These are phyloP conservation scores for Cyprinodon diabolis DNA, from an alignment of 2,797 vertebrate genomes.

Conservation along the genomic window DNA sequence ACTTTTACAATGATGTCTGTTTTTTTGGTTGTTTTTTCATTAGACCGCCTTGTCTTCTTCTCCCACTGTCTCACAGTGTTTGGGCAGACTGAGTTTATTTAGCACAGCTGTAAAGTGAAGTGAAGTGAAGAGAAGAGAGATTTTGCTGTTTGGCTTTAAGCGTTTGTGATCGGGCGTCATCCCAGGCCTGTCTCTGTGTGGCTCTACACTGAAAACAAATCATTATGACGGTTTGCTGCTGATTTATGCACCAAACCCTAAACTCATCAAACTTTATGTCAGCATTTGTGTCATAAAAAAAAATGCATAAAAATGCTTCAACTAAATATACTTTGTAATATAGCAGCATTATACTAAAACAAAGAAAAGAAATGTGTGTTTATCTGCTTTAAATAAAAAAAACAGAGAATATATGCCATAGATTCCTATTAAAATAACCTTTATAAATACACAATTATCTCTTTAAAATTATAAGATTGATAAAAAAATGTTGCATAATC, in stretches of 20 bases:
- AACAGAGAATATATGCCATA: not conserved
- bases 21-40: not conserved
- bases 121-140: slow-evolving; percentile 5
- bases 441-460: not conserved
- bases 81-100: slow-evolving; percentile 7
- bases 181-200: slow-evolving; percentile 6
- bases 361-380: not conserved
- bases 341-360: not conserved
- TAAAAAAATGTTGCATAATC: not conserved
- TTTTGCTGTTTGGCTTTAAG: slow-evolving; percentile 14
- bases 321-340: not conserved
- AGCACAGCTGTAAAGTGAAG: slow-evolving; percentile 8
- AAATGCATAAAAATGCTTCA: too few species aligned
- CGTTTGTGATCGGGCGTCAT: slow-evolving; percentile 31
- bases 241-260: slow-evolving; percentile 2
- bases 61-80: slow-evolving; percentile 11
- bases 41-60: not conserved
- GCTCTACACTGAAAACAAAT: slow-evolving; percentile 13
- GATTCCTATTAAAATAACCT: not conserved
- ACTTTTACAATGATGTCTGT: not conserved
- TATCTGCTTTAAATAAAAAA: not conserved
- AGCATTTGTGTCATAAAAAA: not conserved
- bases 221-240: not conserved
- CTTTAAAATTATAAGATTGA: too few species aligned
- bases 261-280: not conserved